A percentile compares a stretch with the other conserved stretches of the same genome.
Evolutionary conservation across 2,888 invertebrate genomes (phyloP).

Genomic region (Phanerotoma sp.): DNA sequence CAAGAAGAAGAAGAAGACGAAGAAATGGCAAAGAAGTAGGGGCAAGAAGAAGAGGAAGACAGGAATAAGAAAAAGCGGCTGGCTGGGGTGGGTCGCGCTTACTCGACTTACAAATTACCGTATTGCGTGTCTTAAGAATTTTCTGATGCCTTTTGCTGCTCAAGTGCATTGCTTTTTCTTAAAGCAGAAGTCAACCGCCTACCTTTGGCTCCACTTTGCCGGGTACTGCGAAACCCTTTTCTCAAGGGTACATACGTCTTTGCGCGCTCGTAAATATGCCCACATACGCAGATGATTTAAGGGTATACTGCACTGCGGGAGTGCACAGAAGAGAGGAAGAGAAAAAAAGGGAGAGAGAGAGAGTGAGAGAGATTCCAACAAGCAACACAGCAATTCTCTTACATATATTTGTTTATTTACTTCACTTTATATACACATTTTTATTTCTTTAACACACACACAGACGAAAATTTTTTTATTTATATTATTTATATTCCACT

Average conservation of each 20-base stretch:
- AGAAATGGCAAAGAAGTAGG: constrained; percentile 6
- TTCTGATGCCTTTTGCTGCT: background rate
- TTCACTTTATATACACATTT: background rate
- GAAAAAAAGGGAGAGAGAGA: too few species aligned
- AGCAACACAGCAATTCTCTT: background rate
- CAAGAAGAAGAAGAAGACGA: too few species aligned
- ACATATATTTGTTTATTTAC: constrained; percentile 7
- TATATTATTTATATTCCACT: background rate
- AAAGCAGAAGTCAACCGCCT: too few species aligned
- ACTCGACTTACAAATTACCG: constrained; percentile 44
- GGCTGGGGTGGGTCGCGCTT: constrained; percentile 29
- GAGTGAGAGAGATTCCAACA: background rate
- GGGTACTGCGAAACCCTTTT: background rate
- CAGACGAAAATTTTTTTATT: background rate
- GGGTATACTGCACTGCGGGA: constrained; percentile 29
- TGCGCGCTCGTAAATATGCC: constrained; percentile 32
- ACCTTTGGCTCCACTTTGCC: too few species aligned
- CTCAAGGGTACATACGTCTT: constrained; percentile 12
- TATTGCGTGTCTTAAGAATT: constrained; percentile 38
- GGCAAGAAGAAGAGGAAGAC: too few species aligned
- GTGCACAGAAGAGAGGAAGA: too few species aligned
- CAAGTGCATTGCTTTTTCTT: background rate
- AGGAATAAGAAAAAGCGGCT: constrained; percentile 24
- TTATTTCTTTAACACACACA: background rate
- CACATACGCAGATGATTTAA: constrained; percentile 33